Percentiles rank a stretch among this genome's conserved stretches.
phyloP scores from a whole-genome alignment of 1,140 invertebrate species.

The Holotrichia oblita region DNA sequence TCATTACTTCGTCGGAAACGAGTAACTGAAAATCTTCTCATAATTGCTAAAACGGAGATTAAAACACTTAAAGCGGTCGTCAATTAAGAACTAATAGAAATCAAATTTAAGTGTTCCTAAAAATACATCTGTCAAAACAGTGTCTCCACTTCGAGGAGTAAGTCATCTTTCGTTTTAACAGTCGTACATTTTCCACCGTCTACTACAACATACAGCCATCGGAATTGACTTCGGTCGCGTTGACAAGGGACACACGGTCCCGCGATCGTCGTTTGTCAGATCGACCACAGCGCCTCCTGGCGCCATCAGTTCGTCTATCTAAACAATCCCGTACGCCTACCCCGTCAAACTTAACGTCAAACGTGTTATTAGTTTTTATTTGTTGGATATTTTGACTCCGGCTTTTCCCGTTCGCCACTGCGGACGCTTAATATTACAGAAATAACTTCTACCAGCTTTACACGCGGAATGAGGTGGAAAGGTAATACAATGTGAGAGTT shows the following conservation, averaged over 20 bases:
- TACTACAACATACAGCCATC: neutral
- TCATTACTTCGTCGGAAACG: neutral
- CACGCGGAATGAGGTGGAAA: neutral
- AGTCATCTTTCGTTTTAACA: constrained; percentile 36
- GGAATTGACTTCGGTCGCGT: constrained; percentile 15
- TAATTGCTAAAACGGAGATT: constrained; percentile 16
- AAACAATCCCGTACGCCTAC: constrained; percentile 42
- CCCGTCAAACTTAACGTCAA: constrained; percentile 40
- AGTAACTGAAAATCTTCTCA: constrained; percentile 5
- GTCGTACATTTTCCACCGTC: neutral
- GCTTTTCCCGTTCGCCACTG: constrained; percentile 6
- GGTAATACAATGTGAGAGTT: neutral
- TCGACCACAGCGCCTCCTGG: constrained; percentile 36
- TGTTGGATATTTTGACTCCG: constrained; percentile 37
- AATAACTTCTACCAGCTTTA: constrained; percentile 21
- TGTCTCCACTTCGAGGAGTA: constrained; percentile 39
- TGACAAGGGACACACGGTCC: constrained; percentile 43
- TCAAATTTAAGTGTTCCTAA: constrained; percentile 45
- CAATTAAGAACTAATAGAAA: constrained; percentile 48
- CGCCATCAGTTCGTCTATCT: constrained; percentile 41
- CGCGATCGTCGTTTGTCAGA: constrained; percentile 32
- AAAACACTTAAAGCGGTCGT: constrained; percentile 35
- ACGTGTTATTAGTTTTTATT: constrained; percentile 40
- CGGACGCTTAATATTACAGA: constrained; percentile 32
- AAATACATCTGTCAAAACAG: constrained; percentile 50